A percentile compares a stretch with the other conserved stretches of the same genome.
These are phyloP conservation scores for Drosophila nannoptera DNA, from an alignment of 1,140 invertebrate species.

Conservation along the genomic window DNA sequence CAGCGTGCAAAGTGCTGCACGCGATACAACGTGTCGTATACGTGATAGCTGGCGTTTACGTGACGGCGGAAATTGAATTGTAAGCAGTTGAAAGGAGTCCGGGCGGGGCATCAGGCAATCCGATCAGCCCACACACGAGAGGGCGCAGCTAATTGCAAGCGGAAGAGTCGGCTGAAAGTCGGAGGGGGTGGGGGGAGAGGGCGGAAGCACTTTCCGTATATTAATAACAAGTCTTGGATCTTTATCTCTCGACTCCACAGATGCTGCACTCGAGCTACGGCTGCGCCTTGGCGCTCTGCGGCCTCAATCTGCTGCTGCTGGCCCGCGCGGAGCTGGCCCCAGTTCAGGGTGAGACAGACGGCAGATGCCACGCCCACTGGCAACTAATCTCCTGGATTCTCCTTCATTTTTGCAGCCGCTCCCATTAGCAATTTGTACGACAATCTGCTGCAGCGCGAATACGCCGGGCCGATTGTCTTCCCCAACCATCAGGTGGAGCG, in stretches of 20 bases:
- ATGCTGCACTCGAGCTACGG: slow-evolving; percentile 53
- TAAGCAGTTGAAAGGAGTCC: slow-evolving; percentile 8
- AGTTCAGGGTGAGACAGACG: slow-evolving; percentile 38
- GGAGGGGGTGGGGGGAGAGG: neutral
- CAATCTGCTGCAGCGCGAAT: slow-evolving; percentile 75
- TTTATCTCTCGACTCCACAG: neutral
- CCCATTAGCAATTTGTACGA: slow-evolving; percentile 70
- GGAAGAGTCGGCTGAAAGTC: neutral
- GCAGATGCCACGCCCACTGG: neutral
- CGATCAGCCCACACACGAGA: slow-evolving; percentile 1
- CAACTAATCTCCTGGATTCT: too few relatives aligned
- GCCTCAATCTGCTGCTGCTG: slow-evolving; percentile 33
- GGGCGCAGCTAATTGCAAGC: slow-evolving; percentile 9
- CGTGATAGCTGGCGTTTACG: slow-evolving; percentile 50
- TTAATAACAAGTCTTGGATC: neutral
- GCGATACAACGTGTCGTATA: slow-evolving; percentile 43
- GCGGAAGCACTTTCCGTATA: neutral
- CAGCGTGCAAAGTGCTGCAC: slow-evolving; percentile 32
- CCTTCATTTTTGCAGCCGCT: slow-evolving; percentile 41
- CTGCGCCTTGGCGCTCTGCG: slow-evolving; percentile 42
- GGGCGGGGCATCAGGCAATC: slow-evolving; percentile 17
- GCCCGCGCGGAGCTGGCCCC: slow-evolving; percentile 43
- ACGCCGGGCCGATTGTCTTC: slow-evolving; percentile 73
- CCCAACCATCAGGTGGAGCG: slow-evolving; percentile 84
- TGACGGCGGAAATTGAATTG: slow-evolving; percentile 53